Evolutionary conservation across 2,113 vertebrate species (phyloP).

Genomic region (Oceanodroma tethys): DNA sequence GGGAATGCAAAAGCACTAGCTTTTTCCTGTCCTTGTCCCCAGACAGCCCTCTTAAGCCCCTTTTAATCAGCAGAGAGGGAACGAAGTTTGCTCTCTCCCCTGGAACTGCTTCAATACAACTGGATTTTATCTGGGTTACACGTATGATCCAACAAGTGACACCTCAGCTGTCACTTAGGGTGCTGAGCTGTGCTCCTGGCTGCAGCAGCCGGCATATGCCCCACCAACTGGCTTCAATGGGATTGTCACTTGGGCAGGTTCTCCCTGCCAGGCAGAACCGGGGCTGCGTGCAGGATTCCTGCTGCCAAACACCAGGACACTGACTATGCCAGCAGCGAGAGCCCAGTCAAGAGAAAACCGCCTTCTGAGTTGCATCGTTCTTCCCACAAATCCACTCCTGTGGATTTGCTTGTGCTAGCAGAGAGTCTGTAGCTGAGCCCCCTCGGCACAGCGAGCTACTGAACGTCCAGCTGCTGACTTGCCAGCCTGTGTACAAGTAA

Average conservation of each 20-base stretch:
- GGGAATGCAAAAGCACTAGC: not conserved
- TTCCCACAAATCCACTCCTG: not conserved
- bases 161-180: not conserved
- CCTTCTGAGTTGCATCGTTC: not conserved
- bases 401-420: not conserved
- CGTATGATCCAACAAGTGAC: not conserved
- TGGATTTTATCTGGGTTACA: not conserved
- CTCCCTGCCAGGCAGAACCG: not conserved
- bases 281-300: not conserved
- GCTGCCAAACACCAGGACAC: not conserved
- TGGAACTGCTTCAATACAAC: not conserved
- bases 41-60: not conserved
- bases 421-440: not conserved
- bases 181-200: not conserved
- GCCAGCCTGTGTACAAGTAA: not conserved
- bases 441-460: not conserved
- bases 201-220: not conserved
- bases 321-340: not conserved
- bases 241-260: not conserved
- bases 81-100: not conserved
- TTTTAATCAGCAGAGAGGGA: not conserved
- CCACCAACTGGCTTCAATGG: not conserved
- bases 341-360: not conserved
- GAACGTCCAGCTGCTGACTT: not conserved
- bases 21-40: constrained; percentile 2